phyloP scores from a whole-genome alignment of 2,113 vertebrate genomes.

The Parotia lawesii region DNA sequence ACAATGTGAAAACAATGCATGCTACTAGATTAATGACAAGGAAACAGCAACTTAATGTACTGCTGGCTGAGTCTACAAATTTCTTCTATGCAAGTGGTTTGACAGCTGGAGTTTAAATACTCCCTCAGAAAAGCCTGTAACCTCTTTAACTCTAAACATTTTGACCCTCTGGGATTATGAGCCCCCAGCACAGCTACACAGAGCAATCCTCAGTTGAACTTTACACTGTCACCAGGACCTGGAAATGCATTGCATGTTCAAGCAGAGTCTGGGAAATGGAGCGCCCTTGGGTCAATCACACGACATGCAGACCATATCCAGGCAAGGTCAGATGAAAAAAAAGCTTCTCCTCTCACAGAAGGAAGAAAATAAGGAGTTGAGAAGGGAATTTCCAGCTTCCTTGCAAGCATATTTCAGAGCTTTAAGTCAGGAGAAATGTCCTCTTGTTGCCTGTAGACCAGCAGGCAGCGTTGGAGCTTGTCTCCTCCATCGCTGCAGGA shows the following conservation, averaged over 20 bases:
- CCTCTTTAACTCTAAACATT: slow-evolving; percentile 42
- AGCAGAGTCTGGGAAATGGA: slow-evolving; percentile 7
- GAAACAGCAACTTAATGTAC: not conserved
- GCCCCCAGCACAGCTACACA: not conserved
- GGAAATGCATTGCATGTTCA: not conserved
- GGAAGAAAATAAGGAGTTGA: not conserved
- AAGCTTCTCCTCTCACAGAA: not conserved
- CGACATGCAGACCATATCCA: not conserved
- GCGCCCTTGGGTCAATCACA: not conserved
- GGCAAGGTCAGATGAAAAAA: not conserved
- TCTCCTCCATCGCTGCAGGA: not conserved
- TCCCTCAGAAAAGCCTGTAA: slow-evolving; percentile 23
- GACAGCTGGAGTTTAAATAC: slow-evolving; percentile 38
- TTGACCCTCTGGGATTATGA: not conserved
- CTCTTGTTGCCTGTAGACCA: not conserved
- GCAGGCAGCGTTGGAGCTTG: not conserved
- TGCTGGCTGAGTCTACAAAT: not conserved
- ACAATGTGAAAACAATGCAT: not conserved
- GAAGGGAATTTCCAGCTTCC: slow-evolving; percentile 3
- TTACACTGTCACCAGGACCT: not conserved
- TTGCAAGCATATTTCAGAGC: not conserved
- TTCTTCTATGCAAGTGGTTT: not conserved
- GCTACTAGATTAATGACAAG: not conserved
- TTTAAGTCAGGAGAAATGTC: not conserved
- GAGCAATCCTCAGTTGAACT: not conserved